phyloP scores from a whole-genome alignment of 23 tunicate species.

The Halocynthia aurantium region DNA sequence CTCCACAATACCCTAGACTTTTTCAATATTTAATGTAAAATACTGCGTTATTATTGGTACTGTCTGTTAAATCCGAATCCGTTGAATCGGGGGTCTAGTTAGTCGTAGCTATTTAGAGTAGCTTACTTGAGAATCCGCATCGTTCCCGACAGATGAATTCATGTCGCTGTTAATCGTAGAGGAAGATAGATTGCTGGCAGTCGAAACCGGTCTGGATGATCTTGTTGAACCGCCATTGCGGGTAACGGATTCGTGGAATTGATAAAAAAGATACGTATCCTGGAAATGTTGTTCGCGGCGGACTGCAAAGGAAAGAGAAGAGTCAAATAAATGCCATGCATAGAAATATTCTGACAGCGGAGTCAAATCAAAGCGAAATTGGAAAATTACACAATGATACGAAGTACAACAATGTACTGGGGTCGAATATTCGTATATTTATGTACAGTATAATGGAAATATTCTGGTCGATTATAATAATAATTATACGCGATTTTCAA shows the following conservation, averaged over 20 bases:
- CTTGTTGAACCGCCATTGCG: background rate
- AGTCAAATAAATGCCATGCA: background rate
- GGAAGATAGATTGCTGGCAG: conserved; percentile 6
- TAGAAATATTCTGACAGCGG: background rate
- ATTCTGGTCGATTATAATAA: too few relatives aligned
- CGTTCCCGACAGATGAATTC: background rate
- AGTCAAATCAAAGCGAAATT: background rate
- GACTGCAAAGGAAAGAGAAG: conserved; percentile 23
- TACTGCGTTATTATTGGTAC: too few relatives aligned
- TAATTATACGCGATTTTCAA: too few relatives aligned
- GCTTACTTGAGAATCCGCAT: background rate
- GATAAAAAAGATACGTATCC: conserved; percentile 44
- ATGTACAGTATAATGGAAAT: too few relatives aligned
- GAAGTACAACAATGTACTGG: too few relatives aligned
- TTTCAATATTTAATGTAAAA: too few relatives aligned
- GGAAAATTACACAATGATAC: too few relatives aligned
- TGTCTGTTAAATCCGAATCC: too few relatives aligned
- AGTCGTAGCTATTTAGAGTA: too few relatives aligned
- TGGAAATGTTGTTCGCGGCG: conserved; percentile 73
- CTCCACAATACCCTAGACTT: too few relatives aligned
- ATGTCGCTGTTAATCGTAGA: conserved; percentile 10
- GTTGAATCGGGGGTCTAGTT: too few relatives aligned
- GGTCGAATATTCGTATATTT: too few relatives aligned
- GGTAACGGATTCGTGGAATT: conserved; percentile 57
- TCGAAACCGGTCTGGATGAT: conserved; percentile 5